Evolutionary conservation across 2,888 invertebrate species (phyloP).

Genomic region (Therioaphis trifolii): DNA sequence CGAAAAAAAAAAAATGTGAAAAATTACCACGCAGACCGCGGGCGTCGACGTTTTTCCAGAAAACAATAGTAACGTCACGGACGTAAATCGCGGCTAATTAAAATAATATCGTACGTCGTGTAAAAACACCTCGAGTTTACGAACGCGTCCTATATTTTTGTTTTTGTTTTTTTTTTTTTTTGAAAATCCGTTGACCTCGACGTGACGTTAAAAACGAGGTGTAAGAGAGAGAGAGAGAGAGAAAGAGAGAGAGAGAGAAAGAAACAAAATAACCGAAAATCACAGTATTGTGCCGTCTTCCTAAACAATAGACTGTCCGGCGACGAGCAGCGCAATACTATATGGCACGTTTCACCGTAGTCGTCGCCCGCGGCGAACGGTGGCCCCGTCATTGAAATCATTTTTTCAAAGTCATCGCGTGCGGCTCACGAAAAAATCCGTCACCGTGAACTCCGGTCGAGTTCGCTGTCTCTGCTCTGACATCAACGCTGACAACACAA

Average conservation of each 20-base stretch:
- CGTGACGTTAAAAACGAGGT: not conserved
- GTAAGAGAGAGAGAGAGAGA: not conserved
- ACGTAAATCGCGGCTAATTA: conserved; percentile 34
- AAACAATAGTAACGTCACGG: conserved; percentile 58
- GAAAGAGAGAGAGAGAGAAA: not conserved
- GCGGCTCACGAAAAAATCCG: not conserved
- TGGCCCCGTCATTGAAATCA: not conserved
- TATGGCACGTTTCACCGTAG: conserved; percentile 16
- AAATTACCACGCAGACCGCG: conserved; percentile 4
- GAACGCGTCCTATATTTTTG: conserved; percentile 8
- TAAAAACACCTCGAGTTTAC: not conserved
- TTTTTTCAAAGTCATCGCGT: not conserved
- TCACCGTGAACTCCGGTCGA: not conserved
- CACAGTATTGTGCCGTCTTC: conserved; percentile 22
- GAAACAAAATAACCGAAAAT: not conserved
- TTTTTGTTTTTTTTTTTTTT: too few relatives aligned
- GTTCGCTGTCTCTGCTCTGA: too few relatives aligned
- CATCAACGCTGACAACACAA: too few relatives aligned
- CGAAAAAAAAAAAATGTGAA: not conserved
- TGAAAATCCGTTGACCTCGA: conserved; percentile 44
- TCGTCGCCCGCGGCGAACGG: not conserved
- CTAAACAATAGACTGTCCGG: conserved; percentile 36
- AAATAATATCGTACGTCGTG: conserved; percentile 17
- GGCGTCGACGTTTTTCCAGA: conserved; percentile 25
- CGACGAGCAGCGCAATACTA: too few relatives aligned